Evolutionary conservation across 2,113 vertebrate species (phyloP), one percentile per base, ranked within the genome.

Genomic region (Gracilinanus agilis): DNA sequence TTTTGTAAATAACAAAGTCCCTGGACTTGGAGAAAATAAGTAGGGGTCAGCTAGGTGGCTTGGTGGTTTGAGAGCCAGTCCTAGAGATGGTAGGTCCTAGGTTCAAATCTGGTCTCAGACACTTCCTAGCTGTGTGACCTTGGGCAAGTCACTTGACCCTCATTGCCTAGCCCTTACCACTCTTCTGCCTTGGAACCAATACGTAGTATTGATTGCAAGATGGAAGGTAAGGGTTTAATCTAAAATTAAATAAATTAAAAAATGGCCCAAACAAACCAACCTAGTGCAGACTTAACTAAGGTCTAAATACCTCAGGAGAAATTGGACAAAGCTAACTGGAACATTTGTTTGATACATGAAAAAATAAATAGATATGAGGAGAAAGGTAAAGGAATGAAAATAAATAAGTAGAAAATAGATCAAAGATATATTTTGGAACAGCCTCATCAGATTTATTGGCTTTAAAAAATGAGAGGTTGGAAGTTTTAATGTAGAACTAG

Each of bases 1-100:
- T 90, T 54, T 75, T 90, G 90, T 5, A 95, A 93, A 24, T 96
- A 95, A 95, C 90, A 92, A 19, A 88, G 0, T 93, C 24, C 44
- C 54, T 96, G 3, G 93, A 92, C 58, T 89, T 93, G 92, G 55
- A 95, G 34, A 95, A 96, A 90, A 10, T 91, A 90, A 92, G 94
- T 10, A 91, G 44, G 49, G 49, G 49, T 2, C 49, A 49, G 49
- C 5, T 49, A 49, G 49, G 49, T 49, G 49, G 49, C 49, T 49
- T 5, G 5, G 49, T 49, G 49, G 49, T 3, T 49, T 49, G 49
- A 49, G 5, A 49, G 2, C 49, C 49, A 49, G 49, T 2, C 49
- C 49, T 49, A 49, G 49, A 49, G 49, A 49, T 49, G 5, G 49
- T 2, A 49, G 49, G 49, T 49, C 49, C 49, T 49, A 5, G 49